Base-by-base conservation (phyloP, 1,140 invertebrate genomes). In the Platyscapa corneri region DNA sequence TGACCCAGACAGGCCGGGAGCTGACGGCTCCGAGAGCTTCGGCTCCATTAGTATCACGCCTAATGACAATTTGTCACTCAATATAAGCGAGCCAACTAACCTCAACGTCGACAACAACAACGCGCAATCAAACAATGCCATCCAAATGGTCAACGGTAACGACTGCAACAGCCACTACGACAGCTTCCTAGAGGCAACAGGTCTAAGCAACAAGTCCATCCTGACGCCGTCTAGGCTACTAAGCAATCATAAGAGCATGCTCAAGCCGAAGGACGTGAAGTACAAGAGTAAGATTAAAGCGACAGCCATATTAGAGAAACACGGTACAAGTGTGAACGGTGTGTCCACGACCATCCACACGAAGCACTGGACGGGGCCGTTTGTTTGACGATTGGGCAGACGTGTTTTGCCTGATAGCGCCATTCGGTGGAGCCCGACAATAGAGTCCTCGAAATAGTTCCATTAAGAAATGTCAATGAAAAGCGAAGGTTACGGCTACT, bases 171-270 rank as follows among this genome's bases (percentile, higher is more conserved):
- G 86, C 65, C 90, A 91, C 75, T 93, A 95, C 46, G 96, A 97
- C 91, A 95, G 96, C 89, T 97, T 97, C 88, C 91, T 97, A 32
- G 96, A 97, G 90, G 95, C 95, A 37, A 97, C 96, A 83, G 96
- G 96, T 76, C 94, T 97, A 65, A 97, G 96, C 92, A 96, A 96
- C 86, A 97, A 97, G 91, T 96, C 96, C 12, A 96, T 97, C 87
- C 94, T 97, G 85, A 96, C 96, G 6, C 96, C 96, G 0, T 95
- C 94, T 72, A 94, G 95, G 86, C 93, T 96, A 60, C 94, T 95
- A 84, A 96, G 95, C 88, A 97, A 96, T 91, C 96, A 97, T 89
- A 96, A 96, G 87, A 96, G 94, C 87, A 95, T 97, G 90, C 89
- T 96, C 77, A 97, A 97, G 88, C 96, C 96, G 80, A 97, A 96